These are phyloP conservation scores for Calliphora vicina DNA, from an alignment of 1,140 invertebrate species.

Conservation along the genomic window DNA sequence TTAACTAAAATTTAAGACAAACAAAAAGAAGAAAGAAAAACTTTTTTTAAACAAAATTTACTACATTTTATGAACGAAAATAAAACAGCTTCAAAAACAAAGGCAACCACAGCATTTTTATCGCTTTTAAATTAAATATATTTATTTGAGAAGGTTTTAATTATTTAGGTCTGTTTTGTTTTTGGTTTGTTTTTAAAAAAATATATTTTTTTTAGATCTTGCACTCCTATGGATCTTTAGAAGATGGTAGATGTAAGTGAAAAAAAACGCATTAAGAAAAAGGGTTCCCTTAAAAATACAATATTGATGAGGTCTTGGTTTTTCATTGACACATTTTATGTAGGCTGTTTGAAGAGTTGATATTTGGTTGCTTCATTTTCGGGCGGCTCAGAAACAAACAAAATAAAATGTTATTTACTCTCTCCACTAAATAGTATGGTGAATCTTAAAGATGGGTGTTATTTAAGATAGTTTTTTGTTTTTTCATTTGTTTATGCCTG, in stretches of 20 bases:
- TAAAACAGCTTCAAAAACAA: not conserved
- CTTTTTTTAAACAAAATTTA: not conserved
- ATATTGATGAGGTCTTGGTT: slow-evolving; percentile 21
- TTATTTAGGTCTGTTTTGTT: not conserved
- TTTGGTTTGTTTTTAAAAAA: not conserved
- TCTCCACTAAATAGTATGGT: not conserved
- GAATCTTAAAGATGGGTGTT: not conserved
- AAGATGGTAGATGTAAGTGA: slow-evolving; percentile 8
- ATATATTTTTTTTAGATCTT: not conserved
- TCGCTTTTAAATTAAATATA: not conserved
- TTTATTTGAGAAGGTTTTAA: not conserved
- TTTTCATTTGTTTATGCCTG: not conserved
- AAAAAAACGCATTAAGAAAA: not conserved
- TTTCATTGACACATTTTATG: slow-evolving; percentile 27
- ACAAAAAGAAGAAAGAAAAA: not conserved
- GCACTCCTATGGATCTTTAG: slow-evolving; percentile 14
- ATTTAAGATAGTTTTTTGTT: not conserved
- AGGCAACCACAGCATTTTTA: not conserved
- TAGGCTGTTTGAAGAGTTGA: slow-evolving; percentile 19
- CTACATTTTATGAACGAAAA: not conserved
- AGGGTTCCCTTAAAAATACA: slow-evolving; percentile 29
- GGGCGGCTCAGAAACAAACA: not conserved
- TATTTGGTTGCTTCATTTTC: not conserved
- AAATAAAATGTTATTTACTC: not conserved
- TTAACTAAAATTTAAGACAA: not conserved